phyloP scores from a whole-genome alignment of 1,140 invertebrate genomes.

The Cotesia chilonis region DNA sequence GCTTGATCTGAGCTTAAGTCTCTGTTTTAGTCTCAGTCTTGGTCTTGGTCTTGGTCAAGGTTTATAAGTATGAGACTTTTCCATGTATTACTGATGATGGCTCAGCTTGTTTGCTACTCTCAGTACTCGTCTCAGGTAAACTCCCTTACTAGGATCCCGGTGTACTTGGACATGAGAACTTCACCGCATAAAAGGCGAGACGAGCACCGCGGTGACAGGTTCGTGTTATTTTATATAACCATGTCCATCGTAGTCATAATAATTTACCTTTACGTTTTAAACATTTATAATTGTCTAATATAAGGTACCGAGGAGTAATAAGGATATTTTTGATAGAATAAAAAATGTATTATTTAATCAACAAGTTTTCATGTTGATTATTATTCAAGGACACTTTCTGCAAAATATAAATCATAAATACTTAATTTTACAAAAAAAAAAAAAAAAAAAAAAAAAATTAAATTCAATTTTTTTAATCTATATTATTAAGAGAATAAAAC shows the following conservation, averaged over 20 bases:
- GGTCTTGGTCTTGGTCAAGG: too few relatives aligned
- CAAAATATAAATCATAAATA: too few relatives aligned
- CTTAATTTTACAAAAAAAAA: too few relatives aligned
- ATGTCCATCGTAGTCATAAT: not conserved
- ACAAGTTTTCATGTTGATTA: too few relatives aligned
- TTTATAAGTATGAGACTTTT: slow-evolving; percentile 1
- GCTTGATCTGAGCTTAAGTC: too few relatives aligned
- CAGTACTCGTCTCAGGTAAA: slow-evolving; percentile 12
- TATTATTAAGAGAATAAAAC: too few relatives aligned
- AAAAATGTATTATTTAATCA: too few relatives aligned
- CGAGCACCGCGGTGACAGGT: slow-evolving; percentile 24
- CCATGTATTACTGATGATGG: not conserved
- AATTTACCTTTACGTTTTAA: slow-evolving; percentile 9
- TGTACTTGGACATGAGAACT: not conserved
- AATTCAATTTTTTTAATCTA: too few relatives aligned
- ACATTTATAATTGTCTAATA: not conserved
- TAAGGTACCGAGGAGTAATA: not conserved
- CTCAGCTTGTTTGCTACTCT: slow-evolving; percentile 6
- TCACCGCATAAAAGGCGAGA: slow-evolving; percentile 23
- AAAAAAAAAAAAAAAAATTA: too few relatives aligned
- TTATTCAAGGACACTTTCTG: too few relatives aligned
- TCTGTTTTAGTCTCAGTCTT: too few relatives aligned
- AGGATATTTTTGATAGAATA: too few relatives aligned
- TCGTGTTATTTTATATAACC: slow-evolving; percentile 16
- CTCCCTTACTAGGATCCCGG: slow-evolving; percentile 27